phyloP scores from a whole-genome alignment of 2,113 vertebrate genomes.

The Actinemys pallida region DNA sequence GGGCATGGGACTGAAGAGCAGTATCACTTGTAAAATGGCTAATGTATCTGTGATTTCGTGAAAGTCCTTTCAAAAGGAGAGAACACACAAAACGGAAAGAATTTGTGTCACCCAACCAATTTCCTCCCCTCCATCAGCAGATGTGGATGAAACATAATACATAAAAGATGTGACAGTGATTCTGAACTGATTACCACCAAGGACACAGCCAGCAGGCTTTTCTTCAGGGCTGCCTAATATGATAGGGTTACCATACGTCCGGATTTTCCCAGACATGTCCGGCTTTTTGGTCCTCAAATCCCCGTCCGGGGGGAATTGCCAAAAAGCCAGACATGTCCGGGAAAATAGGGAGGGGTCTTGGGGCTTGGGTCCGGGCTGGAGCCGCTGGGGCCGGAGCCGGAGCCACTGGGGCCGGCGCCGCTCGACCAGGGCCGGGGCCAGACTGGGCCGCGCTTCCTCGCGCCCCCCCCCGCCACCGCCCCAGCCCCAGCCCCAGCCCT shows the following conservation, averaged over 20 bases:
- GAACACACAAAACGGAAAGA: neutral
- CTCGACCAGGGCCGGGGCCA: no score
- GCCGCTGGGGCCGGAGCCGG: no score
- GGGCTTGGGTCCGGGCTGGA: no score
- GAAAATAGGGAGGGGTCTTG: no score
- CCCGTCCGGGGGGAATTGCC: no score
- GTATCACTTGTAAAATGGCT: neutral
- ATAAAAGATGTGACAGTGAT: neutral
- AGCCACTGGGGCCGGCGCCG: no score
- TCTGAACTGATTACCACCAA: neutral
- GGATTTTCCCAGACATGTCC: no score
- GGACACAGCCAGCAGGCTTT: neutral
- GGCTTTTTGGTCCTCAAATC: no score
- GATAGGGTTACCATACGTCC: neutral
- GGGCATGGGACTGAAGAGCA: neutral
- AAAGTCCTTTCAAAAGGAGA: neutral
- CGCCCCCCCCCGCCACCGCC: no score
- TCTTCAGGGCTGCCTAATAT: rapidly evolving
- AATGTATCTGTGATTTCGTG: neutral
- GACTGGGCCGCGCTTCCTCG: no score
- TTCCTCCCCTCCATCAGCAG: neutral
- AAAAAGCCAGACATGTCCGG: no score
- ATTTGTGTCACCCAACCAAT: rapidly evolving
- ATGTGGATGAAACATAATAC: neutral
- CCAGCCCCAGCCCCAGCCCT: no score